Evolutionary conservation across 2,888 invertebrate genomes (phyloP), one percentile per base, ranked within the genome.

Genomic region (Yponomeuta evonymella): DNA sequence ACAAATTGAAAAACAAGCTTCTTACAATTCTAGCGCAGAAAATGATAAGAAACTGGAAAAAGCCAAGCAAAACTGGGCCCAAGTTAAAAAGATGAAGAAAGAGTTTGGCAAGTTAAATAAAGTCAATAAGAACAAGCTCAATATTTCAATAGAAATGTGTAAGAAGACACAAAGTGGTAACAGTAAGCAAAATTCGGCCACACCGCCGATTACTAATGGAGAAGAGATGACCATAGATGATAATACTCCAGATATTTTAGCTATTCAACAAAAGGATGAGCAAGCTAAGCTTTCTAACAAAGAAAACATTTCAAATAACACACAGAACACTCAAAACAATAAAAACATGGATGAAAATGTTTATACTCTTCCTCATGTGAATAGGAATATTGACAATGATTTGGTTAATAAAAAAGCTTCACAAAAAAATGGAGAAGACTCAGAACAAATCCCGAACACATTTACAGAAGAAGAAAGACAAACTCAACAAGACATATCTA

Each of bases 131-230:
- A 90, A 79, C 73, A 93, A 92, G 81, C 75, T 92, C 10, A 90
- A 92, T 86, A 85, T 90, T 70, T 92, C 92, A 48, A 88, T 90
- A 75, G 89, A 92, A 81, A 87, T 86, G 85, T 84, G 82, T 73
- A 89, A 90, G 73, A 90, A 84, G 75, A 79, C 81, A 68, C 81
- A 87, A 75, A 81, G 71, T 71, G 72, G 76, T 70, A 81, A 76
- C 81, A 82, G 64, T 36, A 69, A 71, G n/a, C 69, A 70, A 51
- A 69, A 36, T 43, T 33, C 71, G 30, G 63, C 69, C n/a, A 67
- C 29, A 43, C 63, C 51, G n/a, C 33, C 58, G 62, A 58, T n/a
- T 29, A 15, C 23, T 12, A 30, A 48, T 23, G 43, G 0, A 23
- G 65, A 76, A 62, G 72, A 64, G 33, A 62, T 74, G 72, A 77